Conservation (phyloP, 2,113 vertebrate species). For the Campylomormyrus numenius region DNA sequence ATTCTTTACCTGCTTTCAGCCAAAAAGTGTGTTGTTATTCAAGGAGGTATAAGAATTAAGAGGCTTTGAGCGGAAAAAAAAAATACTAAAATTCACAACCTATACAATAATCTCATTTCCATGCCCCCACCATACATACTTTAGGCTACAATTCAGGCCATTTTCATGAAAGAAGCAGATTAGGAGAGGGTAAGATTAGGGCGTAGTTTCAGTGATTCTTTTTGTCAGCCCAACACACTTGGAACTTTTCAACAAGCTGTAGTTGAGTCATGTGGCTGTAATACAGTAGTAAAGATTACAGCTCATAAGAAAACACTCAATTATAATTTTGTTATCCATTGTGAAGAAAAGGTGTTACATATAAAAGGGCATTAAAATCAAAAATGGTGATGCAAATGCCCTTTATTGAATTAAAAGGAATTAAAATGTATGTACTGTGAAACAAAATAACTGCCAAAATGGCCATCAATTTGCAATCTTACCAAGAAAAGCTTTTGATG, state of each 20-base stretch:
- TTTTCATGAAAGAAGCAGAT: too few relatives aligned
- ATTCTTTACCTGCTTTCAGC: too few relatives aligned
- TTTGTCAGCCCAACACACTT: background rate
- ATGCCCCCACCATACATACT: background rate
- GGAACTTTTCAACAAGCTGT: background rate
- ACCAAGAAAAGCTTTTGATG: constrained; percentile 40
- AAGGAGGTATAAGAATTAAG: background rate
- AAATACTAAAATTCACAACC: background rate
- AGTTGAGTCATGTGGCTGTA: background rate
- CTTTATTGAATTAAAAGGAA: background rate
- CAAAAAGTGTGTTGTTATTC: background rate
- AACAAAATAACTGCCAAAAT: background rate
- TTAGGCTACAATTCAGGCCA: too few relatives aligned
- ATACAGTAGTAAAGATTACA: background rate
- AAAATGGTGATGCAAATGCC: background rate
- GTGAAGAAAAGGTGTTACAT: background rate
- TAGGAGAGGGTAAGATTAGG: background rate
- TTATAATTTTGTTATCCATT: too few relatives aligned
- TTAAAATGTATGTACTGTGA: background rate
- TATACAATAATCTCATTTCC: background rate
- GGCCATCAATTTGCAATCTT: constrained; percentile 11
- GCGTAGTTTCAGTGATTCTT: too few relatives aligned
- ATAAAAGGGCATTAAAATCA: background rate
- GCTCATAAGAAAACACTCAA: background rate
- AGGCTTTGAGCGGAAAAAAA: background rate